These are phyloP conservation scores for Brenthis ino DNA, from an alignment of 2,888 invertebrate genomes.

Conservation along the genomic window DNA sequence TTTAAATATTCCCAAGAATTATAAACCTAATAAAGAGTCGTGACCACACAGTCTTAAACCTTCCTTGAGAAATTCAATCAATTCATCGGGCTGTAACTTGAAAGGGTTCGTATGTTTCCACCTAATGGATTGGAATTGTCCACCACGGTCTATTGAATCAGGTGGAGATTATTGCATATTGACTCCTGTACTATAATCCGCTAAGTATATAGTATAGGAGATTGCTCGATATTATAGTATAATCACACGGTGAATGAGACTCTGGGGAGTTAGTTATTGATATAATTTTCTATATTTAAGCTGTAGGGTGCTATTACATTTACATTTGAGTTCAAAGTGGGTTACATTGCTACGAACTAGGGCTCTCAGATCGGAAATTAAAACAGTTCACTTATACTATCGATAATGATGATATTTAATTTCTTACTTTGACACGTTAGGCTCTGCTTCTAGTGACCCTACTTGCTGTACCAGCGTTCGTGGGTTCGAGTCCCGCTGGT, in stretches of 20 bases:
- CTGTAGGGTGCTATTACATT: neutral
- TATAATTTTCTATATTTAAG: neutral
- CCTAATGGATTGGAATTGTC: conserved; percentile 42
- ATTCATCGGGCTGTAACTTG: conserved; percentile 31
- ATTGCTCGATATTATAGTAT: neutral
- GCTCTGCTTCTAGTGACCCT: no score
- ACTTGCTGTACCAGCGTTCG: no score
- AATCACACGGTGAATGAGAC: conserved; percentile 7
- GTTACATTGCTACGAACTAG: neutral
- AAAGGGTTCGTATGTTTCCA: conserved; percentile 38
- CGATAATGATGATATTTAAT: neutral
- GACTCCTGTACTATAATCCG: neutral
- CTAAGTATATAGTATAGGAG: conserved; percentile 3
- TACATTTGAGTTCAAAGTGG: neutral
- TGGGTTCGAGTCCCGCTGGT: no score
- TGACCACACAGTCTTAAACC: conserved; percentile 8
- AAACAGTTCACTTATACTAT: neutral
- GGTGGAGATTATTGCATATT: conserved; percentile 32
- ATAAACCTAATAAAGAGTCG: conserved; percentile 4
- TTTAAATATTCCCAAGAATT: neutral
- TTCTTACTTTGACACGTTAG: neutral
- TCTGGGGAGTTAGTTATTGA: neutral
- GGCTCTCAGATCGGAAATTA: no score
- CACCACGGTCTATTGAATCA: conserved; percentile 37
- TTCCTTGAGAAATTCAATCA: conserved; percentile 38